phyloP scores from a whole-genome alignment of 2,797 vertebrate species.

The Phoeniculus purpureus region DNA sequence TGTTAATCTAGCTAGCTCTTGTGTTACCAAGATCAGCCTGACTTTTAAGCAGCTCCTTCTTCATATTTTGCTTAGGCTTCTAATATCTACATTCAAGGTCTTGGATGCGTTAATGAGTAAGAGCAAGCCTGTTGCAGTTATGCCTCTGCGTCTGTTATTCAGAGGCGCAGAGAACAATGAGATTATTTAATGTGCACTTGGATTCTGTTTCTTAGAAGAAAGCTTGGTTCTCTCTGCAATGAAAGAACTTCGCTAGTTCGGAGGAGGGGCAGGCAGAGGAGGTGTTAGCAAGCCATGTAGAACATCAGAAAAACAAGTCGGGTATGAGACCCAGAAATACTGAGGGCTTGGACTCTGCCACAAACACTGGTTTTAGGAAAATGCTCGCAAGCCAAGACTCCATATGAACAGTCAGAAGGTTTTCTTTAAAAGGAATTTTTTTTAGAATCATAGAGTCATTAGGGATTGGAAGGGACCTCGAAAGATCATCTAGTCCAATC shows the following conservation, averaged over 20 bases:
- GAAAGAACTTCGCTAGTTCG: background rate
- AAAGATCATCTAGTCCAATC: no score
- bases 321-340: background rate
- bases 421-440: background rate
- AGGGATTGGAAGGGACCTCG: no score
- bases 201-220: background rate
- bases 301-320: background rate
- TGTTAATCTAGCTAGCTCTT: background rate
- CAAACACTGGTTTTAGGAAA: background rate
- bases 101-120: slow-evolving; percentile 8
- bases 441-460: no score
- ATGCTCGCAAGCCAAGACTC: background rate
- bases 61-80: slow-evolving; percentile 12
- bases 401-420: background rate
- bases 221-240: background rate
- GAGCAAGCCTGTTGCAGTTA: background rate
- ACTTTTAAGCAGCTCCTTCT: slow-evolving; percentile 10
- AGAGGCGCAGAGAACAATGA: background rate
- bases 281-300: background rate
- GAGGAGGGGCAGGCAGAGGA: background rate
- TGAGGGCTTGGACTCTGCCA: background rate
- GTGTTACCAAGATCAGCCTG: background rate
- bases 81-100: background rate
- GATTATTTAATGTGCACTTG: background rate
- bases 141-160: background rate